These are phyloP conservation scores for Campylorhamphus procurvoides DNA, from an alignment of 2,113 vertebrate genomes.

Conservation along the genomic window DNA sequence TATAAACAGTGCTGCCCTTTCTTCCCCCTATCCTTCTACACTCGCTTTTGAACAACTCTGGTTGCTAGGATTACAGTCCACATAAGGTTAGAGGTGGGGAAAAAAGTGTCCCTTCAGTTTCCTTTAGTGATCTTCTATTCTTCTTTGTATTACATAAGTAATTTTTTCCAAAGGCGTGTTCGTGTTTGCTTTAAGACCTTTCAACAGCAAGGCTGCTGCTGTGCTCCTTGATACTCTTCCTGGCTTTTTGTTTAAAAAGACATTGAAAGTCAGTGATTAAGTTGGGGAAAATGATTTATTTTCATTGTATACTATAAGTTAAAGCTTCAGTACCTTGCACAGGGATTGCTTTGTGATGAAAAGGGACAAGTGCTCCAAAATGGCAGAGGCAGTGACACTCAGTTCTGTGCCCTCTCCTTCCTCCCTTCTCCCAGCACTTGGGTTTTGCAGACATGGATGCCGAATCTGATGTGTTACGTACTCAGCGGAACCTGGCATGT, in stretches of 20 bases:
- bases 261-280: neutral
- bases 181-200: neutral
- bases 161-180: neutral
- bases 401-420: neutral
- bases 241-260: neutral
- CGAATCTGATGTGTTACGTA: neutral
- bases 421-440: neutral
- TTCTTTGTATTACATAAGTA: neutral
- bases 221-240: neutral
- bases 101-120: neutral
- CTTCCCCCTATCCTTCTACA: neutral
- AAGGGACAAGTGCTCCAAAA: neutral
- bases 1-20: slow-evolving; percentile 8
- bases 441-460: neutral
- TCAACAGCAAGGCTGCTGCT: neutral
- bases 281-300: neutral
- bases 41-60: neutral
- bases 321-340: neutral
- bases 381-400: neutral
- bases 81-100: neutral
- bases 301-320: neutral
- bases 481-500: neutral
- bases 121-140: neutral
- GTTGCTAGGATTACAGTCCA: neutral
- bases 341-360: neutral